phyloP scores from a whole-genome alignment of 2,888 invertebrate genomes.

The Drosophila limbata region DNA sequence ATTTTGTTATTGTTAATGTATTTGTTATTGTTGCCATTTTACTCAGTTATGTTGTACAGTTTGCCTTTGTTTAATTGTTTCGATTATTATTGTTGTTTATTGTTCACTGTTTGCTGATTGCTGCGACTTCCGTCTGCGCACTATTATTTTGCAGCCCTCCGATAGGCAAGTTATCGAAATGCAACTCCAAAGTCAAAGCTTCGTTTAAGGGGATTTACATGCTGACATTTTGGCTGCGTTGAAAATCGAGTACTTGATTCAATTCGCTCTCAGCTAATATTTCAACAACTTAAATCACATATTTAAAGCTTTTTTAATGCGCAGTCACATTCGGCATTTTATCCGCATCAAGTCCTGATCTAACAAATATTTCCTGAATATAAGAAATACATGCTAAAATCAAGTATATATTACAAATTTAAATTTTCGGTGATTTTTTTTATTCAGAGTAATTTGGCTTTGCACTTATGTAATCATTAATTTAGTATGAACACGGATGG shows the following conservation, averaged over 20 bases:
- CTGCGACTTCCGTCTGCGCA: conserved; percentile 48
- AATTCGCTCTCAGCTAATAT: too few species aligned
- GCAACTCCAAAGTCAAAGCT: background rate
- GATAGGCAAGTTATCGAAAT: conserved; percentile 17
- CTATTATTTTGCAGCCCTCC: conserved; percentile 1
- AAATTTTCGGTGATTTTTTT: too few species aligned
- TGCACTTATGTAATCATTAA: too few species aligned
- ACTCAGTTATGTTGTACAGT: conserved; percentile 32
- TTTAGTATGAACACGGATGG: too few species aligned
- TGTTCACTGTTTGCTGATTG: conserved; percentile 38
- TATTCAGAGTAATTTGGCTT: too few species aligned
- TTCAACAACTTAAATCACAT: too few species aligned
- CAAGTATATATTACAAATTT: too few species aligned
- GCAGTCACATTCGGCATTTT: too few species aligned
- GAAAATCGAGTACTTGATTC: background rate
- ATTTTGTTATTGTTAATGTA: conserved; percentile 29
- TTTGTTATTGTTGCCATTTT: conserved; percentile 21
- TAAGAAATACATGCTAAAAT: too few species aligned
- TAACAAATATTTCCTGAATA: too few species aligned
- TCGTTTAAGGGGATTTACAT: background rate
- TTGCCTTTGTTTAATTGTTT: conserved; percentile 72
- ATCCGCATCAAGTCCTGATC: too few species aligned
- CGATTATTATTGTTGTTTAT: conserved; percentile 58
- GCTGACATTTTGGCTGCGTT: background rate
- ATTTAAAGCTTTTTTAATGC: too few species aligned